Conservation (phyloP, 1,140 invertebrate species). For the Rhagoletis zephyria region DNA sequence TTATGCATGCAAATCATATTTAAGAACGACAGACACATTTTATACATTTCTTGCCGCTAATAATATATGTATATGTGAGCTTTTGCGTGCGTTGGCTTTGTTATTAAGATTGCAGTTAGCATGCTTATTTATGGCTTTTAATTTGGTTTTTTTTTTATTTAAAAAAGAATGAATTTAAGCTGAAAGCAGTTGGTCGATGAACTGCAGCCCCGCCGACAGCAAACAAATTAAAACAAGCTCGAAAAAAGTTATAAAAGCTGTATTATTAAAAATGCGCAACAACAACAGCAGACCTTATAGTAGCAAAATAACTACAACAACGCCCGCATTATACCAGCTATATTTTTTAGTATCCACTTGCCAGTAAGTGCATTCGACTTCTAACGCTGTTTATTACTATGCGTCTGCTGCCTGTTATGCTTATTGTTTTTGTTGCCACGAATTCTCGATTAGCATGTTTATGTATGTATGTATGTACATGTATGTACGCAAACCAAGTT, state of each 20-base stretch:
- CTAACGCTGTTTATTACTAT: background rate
- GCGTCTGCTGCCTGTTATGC: background rate
- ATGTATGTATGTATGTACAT: too few species aligned
- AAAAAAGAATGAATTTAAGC: slow-evolving; percentile 18
- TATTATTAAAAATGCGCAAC: background rate
- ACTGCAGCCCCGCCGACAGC: background rate
- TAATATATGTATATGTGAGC: background rate
- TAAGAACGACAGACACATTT: slow-evolving; percentile 1
- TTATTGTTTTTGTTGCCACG: background rate
- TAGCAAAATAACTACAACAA: background rate
- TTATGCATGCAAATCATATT: slow-evolving; percentile 16
- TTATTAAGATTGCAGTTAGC: background rate
- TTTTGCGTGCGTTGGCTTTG: background rate
- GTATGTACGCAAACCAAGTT: slow-evolving; percentile 7
- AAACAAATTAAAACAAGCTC: background rate
- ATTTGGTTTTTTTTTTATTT: background rate
- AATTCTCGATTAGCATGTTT: slow-evolving; percentile 28
- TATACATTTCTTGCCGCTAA: background rate
- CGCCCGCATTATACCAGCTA: background rate
- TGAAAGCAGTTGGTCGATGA: slow-evolving; percentile 29
- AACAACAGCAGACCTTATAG: background rate
- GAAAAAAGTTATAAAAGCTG: slow-evolving; percentile 1
- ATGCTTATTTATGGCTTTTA: slow-evolving; percentile 28
- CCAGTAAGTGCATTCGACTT: background rate
- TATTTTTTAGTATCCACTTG: background rate